phyloP scores from a whole-genome alignment of 2,888 invertebrate genomes.

The Hybos culiciformis region DNA sequence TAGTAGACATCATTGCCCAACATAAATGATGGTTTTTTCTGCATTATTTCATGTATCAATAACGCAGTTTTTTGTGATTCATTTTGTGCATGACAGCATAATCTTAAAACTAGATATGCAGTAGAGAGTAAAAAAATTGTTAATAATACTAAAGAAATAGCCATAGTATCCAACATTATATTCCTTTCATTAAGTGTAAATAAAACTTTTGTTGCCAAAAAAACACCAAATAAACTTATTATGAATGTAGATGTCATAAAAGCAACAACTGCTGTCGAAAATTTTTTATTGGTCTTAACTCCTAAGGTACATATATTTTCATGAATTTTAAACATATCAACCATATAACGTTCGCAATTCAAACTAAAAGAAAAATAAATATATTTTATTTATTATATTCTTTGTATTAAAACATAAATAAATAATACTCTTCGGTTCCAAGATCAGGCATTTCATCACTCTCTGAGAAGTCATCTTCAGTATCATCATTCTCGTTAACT shows the following conservation, averaged over 20 bases:
- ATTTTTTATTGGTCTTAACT: slow-evolving; percentile 27
- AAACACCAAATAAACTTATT: slow-evolving; percentile 31
- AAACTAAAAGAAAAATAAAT: slow-evolving; percentile 15
- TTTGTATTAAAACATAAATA: background rate
- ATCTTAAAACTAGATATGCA: slow-evolving; percentile 27
- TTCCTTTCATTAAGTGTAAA: slow-evolving; percentile 28
- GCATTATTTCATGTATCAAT: slow-evolving; percentile 35
- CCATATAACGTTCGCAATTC: slow-evolving; percentile 28
- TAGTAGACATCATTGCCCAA: slow-evolving; percentile 33
- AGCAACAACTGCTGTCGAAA: slow-evolving; percentile 30
- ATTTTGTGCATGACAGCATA: slow-evolving; percentile 29
- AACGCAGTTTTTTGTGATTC: slow-evolving; percentile 32
- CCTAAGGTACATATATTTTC: slow-evolving; percentile 30
- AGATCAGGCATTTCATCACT: background rate
- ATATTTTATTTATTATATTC: background rate
- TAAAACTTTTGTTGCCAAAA: slow-evolving; percentile 32
- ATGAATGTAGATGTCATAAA: slow-evolving; percentile 32
- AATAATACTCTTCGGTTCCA: no score
- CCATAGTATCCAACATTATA: slow-evolving; percentile 24
- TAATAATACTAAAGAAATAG: slow-evolving; percentile 29
- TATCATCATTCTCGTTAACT: slow-evolving; percentile 9
- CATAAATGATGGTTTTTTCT: slow-evolving; percentile 35
- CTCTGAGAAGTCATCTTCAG: no score
- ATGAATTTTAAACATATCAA: slow-evolving; percentile 30
- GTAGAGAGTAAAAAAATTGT: slow-evolving; percentile 16